These are phyloP conservation scores for Dolichallabes microphthalmus DNA, from an alignment of 2,113 vertebrate genomes.

Conservation along the genomic window DNA sequence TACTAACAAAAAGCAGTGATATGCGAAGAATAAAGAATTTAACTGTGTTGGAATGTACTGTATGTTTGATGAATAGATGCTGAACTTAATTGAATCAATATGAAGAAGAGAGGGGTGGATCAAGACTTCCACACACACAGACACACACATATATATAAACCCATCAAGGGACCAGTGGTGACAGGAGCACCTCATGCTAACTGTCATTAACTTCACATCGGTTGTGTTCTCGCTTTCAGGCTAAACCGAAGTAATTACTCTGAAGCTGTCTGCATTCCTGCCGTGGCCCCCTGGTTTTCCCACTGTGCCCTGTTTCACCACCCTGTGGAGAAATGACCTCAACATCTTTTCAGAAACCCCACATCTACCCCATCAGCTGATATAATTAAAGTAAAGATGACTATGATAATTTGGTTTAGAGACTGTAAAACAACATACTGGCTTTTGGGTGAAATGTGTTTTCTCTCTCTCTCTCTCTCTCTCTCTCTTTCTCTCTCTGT, in stretches of 20 bases:
- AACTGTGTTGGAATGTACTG: too few species aligned
- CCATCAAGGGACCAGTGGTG: constrained; percentile 50
- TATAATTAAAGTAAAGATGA: constrained; percentile 43
- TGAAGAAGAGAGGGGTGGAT: too few species aligned
- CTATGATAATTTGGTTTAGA: background rate
- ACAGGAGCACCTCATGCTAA: constrained; percentile 77
- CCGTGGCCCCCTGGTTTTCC: constrained; percentile 14
- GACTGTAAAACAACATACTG: constrained; percentile 2
- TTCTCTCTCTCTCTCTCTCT: background rate
- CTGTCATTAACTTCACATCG: constrained; percentile 41
- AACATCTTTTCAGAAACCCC: constrained; percentile 28
- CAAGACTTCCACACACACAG: too few species aligned
- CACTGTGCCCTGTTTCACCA: constrained; percentile 6
- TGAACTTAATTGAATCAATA: too few species aligned
- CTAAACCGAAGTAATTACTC: constrained; percentile 41
- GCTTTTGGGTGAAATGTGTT: background rate
- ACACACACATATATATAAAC: too few species aligned
- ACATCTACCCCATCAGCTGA: constrained; percentile 31
- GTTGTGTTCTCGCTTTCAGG: constrained; percentile 24
- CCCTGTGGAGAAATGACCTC: constrained; percentile 38
- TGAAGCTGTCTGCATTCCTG: constrained; percentile 21
- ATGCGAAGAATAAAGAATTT: too few species aligned
- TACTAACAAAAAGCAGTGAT: too few species aligned
- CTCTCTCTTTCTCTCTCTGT: background rate
- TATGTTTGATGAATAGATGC: too few species aligned